Evolutionary conservation across 2,113 vertebrate species (phyloP).

Genomic region (Aix galericulata): DNA sequence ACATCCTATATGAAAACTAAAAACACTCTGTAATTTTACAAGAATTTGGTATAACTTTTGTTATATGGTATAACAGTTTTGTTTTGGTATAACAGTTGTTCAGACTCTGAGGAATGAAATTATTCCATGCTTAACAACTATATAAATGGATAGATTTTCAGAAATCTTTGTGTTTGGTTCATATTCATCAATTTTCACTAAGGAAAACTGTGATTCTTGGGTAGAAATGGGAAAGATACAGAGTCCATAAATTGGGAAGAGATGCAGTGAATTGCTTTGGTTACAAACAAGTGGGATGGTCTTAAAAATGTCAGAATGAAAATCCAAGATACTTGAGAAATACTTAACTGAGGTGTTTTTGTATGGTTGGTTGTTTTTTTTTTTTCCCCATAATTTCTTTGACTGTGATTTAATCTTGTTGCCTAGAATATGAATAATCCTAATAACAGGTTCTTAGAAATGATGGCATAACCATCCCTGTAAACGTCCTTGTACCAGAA

Average conservation of each 20-base stretch:
- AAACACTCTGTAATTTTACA: neutral
- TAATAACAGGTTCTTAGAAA: neutral
- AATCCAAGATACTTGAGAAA: neutral
- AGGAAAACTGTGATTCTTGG: neutral
- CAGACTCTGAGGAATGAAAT: neutral
- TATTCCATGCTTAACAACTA: neutral
- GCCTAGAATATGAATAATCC: neutral
- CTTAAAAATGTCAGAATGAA: neutral
- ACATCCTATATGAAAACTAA: neutral
- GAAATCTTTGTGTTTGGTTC: neutral
- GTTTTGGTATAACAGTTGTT: neutral
- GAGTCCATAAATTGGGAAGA: neutral
- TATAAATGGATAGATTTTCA: neutral
- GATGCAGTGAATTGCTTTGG: neutral
- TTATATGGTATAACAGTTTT: too few species aligned
- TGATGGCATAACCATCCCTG: neutral
- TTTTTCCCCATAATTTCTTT: neutral
- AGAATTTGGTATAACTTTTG: neutral
- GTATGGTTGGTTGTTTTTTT: too few species aligned
- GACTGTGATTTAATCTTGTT: neutral
- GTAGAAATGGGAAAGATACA: neutral
- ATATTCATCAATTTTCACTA: neutral
- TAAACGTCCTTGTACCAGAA: neutral
- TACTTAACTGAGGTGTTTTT: neutral
- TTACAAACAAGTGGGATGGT: neutral